phyloP scores from a whole-genome alignment of 2,113 vertebrate genomes.

The Bos javanicus region DNA sequence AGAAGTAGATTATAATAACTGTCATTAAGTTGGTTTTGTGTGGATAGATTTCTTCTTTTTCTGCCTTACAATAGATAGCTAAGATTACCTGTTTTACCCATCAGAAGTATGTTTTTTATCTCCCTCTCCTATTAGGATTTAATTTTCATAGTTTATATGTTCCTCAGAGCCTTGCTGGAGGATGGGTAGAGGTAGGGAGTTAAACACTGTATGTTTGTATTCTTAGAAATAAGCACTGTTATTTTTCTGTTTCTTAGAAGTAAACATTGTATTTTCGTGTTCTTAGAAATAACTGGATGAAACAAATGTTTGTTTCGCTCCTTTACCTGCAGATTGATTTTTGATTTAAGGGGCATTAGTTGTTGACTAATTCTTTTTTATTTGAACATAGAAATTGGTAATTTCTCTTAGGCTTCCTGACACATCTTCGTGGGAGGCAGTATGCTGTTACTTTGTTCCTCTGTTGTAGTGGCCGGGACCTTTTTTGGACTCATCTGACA shows the following conservation, averaged over 20 bases:
- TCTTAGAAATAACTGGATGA: conserved; percentile 4
- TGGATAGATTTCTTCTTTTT: neutral
- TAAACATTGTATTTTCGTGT: neutral
- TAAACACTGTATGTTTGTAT: neutral
- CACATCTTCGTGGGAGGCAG: neutral
- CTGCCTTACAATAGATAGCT: conserved; percentile 5
- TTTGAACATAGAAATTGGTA: neutral
- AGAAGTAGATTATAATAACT: neutral
- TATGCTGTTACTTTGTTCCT: neutral
- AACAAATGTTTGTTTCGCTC: neutral
- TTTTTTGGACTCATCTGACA: neutral
- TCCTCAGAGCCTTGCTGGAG: neutral
- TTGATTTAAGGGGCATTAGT: neutral
- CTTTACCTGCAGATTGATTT: neutral
- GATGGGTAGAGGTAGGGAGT: neutral
- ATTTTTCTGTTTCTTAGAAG: neutral
- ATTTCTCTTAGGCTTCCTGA: neutral
- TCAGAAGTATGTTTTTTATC: neutral
- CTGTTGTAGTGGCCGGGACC: neutral
- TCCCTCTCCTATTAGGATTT: neutral
- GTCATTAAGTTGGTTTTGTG: neutral
- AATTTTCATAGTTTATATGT: neutral
- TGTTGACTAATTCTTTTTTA: neutral
- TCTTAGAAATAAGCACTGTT: neutral
- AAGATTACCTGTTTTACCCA: neutral